A percentile compares a stretch with the other conserved stretches of the same genome.
phyloP scores from a whole-genome alignment of 1,140 invertebrate genomes.

The Sitobion miscanthi region DNA sequence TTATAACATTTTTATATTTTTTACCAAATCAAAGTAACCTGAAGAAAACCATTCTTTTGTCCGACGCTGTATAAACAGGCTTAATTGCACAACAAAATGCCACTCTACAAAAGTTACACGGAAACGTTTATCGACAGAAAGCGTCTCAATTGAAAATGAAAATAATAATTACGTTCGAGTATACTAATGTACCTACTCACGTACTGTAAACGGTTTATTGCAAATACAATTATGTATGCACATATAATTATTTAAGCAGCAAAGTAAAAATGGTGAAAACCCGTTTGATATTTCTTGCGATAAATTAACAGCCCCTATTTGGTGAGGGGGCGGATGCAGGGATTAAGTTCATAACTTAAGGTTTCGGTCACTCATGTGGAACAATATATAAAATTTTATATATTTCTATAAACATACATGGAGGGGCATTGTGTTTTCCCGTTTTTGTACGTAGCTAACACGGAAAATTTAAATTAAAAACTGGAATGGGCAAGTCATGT shows the following conservation, averaged over 20 bases:
- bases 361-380: neutral
- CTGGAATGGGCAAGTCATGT: neutral
- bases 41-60: constrained; percentile 4
- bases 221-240: neutral
- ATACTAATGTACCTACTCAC: neutral
- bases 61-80: neutral
- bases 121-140: neutral
- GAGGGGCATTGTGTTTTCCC: neutral
- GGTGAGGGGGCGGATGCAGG: neutral
- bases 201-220: neutral
- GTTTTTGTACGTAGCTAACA: neutral
- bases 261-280: neutral
- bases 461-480: neutral
- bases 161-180: constrained; percentile 19
- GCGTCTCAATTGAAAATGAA: neutral
- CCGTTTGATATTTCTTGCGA: constrained; percentile 23
- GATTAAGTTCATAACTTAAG: neutral
- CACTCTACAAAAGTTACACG: neutral
- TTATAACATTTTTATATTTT: constrained; percentile 14
- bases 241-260: neutral
- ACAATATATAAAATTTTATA: neutral
- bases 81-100: neutral
- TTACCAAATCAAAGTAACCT: neutral
- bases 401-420: neutral
- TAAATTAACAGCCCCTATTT: neutral